Percentiles rank a stretch among this genome's conserved stretches.
Evolutionary conservation across 2,797 vertebrate species (phyloP).

Genomic region (Emydoidea blandingii): DNA sequence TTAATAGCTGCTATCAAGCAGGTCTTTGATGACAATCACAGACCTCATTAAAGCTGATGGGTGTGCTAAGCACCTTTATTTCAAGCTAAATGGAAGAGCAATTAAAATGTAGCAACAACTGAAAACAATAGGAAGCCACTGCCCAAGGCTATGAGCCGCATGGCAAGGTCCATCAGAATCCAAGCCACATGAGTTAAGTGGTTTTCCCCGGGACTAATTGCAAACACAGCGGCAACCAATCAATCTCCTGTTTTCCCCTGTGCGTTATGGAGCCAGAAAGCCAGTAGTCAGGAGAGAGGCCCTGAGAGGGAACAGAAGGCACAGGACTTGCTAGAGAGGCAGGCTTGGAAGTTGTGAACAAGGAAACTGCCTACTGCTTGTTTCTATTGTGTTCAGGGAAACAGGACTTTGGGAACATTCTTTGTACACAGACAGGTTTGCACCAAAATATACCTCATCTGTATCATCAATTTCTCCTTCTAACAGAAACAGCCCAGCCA

Average conservation of each 20-base stretch:
- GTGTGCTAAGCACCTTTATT: background rate
- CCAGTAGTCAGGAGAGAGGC: too few species aligned
- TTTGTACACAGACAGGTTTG: too few species aligned
- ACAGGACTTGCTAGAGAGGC: too few species aligned
- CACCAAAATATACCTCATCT: too few species aligned
- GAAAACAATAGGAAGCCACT: background rate
- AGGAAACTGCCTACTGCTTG: too few species aligned
- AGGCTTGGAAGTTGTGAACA: too few species aligned
- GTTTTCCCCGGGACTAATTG: background rate
- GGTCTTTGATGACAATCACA: background rate
- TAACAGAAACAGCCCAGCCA: background rate
- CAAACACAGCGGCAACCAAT: background rate
- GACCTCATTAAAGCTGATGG: background rate
- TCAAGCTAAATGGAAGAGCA: background rate
- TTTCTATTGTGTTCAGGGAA: too few species aligned
- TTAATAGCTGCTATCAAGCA: accelerated
- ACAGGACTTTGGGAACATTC: too few species aligned
- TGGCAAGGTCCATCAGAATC: background rate
- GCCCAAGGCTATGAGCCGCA: background rate
- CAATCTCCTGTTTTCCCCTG: too few species aligned
- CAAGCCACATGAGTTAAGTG: background rate
- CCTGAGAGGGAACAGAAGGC: too few species aligned
- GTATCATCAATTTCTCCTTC: too few species aligned
- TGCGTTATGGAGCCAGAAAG: too few species aligned
- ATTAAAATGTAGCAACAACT: background rate